Evolutionary conservation across 2,797 vertebrate genomes (phyloP).

Genomic region (Melanotaenia maccullochi): DNA sequence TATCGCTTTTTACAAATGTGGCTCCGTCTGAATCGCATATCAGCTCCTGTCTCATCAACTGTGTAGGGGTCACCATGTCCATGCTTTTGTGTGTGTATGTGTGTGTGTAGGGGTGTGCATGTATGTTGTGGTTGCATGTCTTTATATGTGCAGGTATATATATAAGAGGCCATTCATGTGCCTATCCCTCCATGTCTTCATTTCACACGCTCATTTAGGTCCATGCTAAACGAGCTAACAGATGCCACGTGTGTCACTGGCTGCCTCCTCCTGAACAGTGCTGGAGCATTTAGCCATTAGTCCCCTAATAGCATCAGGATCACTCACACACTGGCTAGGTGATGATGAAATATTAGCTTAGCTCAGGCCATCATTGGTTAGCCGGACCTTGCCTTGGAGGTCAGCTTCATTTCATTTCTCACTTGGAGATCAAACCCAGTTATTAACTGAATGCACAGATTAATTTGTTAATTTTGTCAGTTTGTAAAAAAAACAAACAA

Average conservation of each 20-base stretch:
- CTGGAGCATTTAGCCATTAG: constrained; percentile 81
- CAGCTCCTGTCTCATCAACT: constrained; percentile 81
- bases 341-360: constrained; percentile 85
- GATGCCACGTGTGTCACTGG: constrained; percentile 72
- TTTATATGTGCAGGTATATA: constrained; percentile 26
- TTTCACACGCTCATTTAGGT: constrained; percentile 74
- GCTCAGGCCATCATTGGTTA: constrained; percentile 74
- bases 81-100: neutral
- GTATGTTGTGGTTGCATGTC: constrained; percentile 16
- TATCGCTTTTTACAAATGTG: constrained; percentile 88
- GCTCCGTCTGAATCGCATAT: constrained; percentile 82
- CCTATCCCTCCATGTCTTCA: constrained; percentile 76
- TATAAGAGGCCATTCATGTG: constrained; percentile 70
- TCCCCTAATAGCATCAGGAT: constrained; percentile 78
- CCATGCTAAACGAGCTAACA: constrained; percentile 75
- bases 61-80: constrained; percentile 74
- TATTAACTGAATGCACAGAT: constrained; percentile 46
- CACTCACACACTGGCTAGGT: constrained; percentile 72
- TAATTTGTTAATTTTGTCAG: constrained; percentile 35
- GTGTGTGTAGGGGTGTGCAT: constrained; percentile 16
- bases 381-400: constrained; percentile 75
- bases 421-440: constrained; percentile 47
- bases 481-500: constrained; percentile 6
- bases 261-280: constrained; percentile 71
- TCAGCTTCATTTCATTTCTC: constrained; percentile 67